These are phyloP conservation scores for Megastigmus dorsalis DNA, from an alignment of 2,888 invertebrate species.

Conservation along the genomic window DNA sequence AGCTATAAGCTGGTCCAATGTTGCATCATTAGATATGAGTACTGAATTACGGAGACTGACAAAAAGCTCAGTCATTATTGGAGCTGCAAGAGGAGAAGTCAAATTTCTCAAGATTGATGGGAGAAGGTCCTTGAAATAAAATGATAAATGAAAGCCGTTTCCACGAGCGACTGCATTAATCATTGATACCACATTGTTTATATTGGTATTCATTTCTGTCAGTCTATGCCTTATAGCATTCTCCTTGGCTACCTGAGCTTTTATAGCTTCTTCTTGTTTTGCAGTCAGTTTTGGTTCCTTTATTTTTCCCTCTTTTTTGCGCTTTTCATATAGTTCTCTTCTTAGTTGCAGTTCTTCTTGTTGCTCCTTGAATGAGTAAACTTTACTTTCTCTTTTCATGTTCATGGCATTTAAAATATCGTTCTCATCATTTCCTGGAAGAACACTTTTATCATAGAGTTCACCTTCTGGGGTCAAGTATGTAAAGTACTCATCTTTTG, in stretches of 20 bases:
- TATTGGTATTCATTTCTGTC: slow-evolving; percentile 73
- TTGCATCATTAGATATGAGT: slow-evolving; percentile 73
- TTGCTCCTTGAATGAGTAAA: slow-evolving; percentile 97
- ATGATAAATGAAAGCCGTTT: slow-evolving; percentile 76
- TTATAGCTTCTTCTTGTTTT: slow-evolving; percentile 94
- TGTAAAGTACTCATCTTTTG: slow-evolving; percentile 87
- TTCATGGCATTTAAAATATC: slow-evolving; percentile 79
- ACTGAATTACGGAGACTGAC: slow-evolving; percentile 78
- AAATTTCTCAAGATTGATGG: slow-evolving; percentile 80
- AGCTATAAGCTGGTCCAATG: slow-evolving; percentile 80
- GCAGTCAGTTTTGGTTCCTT: slow-evolving; percentile 84
- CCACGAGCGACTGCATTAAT: slow-evolving; percentile 76
- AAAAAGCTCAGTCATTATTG: slow-evolving; percentile 79
- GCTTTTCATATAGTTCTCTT: slow-evolving; percentile 94
- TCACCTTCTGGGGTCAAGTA: slow-evolving; percentile 91
- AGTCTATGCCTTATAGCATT: slow-evolving; percentile 83
- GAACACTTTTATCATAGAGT: slow-evolving; percentile 90
- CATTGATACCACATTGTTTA: slow-evolving; percentile 74
- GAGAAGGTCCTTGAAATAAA: slow-evolving; percentile 78
- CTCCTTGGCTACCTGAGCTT: slow-evolving; percentile 91
- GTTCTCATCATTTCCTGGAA: slow-evolving; percentile 79
- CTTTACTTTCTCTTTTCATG: slow-evolving; percentile 95
- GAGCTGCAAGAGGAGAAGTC: slow-evolving; percentile 87
- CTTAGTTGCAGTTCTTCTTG: slow-evolving; percentile 93
- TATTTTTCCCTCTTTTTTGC: slow-evolving; percentile 85